Base-by-base conservation (phyloP, 2,888 invertebrate species). In the Exocentrus adspersus region DNA sequence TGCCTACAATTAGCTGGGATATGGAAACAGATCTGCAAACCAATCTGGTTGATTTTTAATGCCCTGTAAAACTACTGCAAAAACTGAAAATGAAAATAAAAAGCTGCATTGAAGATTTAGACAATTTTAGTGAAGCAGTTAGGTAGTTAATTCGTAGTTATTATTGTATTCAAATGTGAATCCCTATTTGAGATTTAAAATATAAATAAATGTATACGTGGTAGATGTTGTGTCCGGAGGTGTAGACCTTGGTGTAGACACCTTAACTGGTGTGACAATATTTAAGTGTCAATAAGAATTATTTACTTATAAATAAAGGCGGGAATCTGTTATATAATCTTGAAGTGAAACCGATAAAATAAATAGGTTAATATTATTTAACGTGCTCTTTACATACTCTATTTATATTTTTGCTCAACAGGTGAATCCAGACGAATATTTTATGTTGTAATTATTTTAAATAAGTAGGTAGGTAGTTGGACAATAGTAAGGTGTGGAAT, bases 401-500 rank as follows among this genome's bases (percentile, higher is more conserved):
- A 37, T 5, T 37, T 37, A n/a, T 37, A 30, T 12, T 37, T 32
- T 32, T 4, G 17, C 16, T 10, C 16, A 43, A 54, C 54, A 54
- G 54, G 54, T 54, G 54, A 43, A 12, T 32, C 20, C 21, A n/a
- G 21, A 20, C 19, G 20, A 41, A 43, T 42, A 12, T 30, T 43
- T 20, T 14, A 12, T 54, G 24, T 42, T 14, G 28, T 16, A 51
- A 19, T 30, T 17, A 16, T 17, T 43, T 28, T 42, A 43, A 37
- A 24, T 30, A 24, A 12, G n/a, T 42, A 54, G 20, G 42, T 53
- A 54, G 54, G 54, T 28, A 21, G 54, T 43, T 17, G 43, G 43
- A 43, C 24, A 54, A 54, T 41, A 43, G 17, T 28, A 43, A 28
- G 54, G 54, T 16, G 54, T 28, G 48, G 43, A 54, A 28, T 42